A percentile compares a stretch with the other conserved stretches of the same genome.
These are phyloP conservation scores for Columba janthina DNA, from an alignment of 2,113 vertebrate species.

Conservation along the genomic window DNA sequence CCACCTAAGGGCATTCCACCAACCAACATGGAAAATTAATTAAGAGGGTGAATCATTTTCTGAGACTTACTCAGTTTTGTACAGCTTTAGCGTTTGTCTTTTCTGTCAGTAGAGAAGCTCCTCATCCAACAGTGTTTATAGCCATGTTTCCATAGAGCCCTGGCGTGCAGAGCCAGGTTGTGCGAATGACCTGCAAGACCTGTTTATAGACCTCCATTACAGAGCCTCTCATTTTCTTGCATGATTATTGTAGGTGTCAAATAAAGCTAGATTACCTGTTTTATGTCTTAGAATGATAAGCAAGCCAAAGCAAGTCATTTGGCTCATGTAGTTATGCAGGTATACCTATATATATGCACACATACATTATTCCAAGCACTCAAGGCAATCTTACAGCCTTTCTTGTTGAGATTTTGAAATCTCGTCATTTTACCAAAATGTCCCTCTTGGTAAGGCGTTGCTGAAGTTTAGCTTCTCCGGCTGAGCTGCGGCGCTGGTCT, in stretches of 20 bases:
- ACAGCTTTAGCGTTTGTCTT: neutral
- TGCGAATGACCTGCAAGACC: constrained; percentile 63
- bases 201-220: constrained; percentile 65
- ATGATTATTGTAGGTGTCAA: constrained; percentile 57
- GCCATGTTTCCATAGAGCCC: constrained; percentile 52
- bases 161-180: constrained; percentile 20
- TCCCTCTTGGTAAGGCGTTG: neutral
- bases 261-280: constrained; percentile 60
- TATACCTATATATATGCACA: constrained; percentile 50
- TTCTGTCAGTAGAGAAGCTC: constrained; percentile 52
- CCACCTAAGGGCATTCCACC: constrained; percentile 65
- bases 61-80: constrained; percentile 39
- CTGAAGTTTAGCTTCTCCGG: neutral
- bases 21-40: constrained; percentile 69
- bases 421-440: neutral
- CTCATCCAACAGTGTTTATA: constrained; percentile 50
- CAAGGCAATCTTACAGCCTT: constrained; percentile 36
- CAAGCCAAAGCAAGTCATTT: constrained; percentile 71
- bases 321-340: constrained; percentile 49
- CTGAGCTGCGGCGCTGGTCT: neutral
- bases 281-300: constrained; percentile 65
- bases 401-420: constrained; percentile 31
- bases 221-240: constrained; percentile 56
- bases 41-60: constrained; percentile 66
- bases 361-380: constrained; percentile 60